A percentile compares a stretch with the other conserved stretches of the same genome.
These are phyloP conservation scores for Chondrilla cf. caribensis DNA, from an alignment of 37 sponge, comb jelly and placozoan genomes.

Conservation along the genomic window DNA sequence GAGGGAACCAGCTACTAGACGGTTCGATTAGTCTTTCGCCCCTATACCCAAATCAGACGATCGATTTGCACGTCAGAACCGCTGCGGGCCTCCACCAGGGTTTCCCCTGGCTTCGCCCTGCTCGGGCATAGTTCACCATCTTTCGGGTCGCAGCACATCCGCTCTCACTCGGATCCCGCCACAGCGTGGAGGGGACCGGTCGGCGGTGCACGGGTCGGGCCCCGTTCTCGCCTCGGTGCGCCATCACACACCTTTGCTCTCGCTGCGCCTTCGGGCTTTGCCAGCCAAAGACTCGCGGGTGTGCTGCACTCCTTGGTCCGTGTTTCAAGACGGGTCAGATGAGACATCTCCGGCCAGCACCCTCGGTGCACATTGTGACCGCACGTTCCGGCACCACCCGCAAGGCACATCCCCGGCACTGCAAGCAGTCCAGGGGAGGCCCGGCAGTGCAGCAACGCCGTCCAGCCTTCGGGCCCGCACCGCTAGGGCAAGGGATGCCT, in stretches of 20 bases:
- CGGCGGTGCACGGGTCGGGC: conserved; percentile 36
- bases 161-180: conserved; percentile 55
- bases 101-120: too few species aligned
- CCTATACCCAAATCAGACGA: too few species aligned
- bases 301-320: conserved; percentile 84
- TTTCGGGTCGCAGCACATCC: conserved; percentile 32
- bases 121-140: too few species aligned
- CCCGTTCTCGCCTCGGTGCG: conserved; percentile 48
- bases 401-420: background rate
- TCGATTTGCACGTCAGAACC: too few species aligned
- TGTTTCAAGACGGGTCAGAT: conserved; percentile 79
- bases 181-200: conserved; percentile 41
- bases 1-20: conserved; percentile 25
- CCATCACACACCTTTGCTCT: conserved; percentile 42
- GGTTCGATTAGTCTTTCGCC: too few species aligned
- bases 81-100: too few species aligned
- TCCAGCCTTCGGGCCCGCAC: conserved; percentile 22
- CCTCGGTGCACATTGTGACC: conserved; percentile 29
- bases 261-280: conserved; percentile 60
- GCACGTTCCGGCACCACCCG: conserved; percentile 26
- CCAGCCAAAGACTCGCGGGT: conserved; percentile 69
- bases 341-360: conserved; percentile 27
- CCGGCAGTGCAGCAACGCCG: background rate
- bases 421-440: conserved; percentile 9
- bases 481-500: conserved; percentile 15